Evolutionary conservation across 2,797 vertebrate genomes (phyloP).

Genomic region (Chaetodon trifasciatus): DNA sequence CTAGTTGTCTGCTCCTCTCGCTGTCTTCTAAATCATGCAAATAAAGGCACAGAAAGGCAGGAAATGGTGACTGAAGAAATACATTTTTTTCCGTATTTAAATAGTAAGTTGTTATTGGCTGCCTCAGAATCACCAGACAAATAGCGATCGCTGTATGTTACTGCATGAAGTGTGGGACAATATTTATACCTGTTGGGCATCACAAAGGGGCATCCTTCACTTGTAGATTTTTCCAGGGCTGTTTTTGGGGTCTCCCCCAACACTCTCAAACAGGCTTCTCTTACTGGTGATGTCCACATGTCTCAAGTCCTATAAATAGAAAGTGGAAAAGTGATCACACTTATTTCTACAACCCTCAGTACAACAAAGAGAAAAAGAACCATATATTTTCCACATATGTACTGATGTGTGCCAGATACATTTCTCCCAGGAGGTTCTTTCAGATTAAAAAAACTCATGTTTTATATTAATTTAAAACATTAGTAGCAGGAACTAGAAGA

Average conservation of each 20-base stretch:
- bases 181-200: conserved; percentile 18
- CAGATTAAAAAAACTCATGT: background rate
- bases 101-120: background rate
- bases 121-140: background rate
- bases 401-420: background rate
- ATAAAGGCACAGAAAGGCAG: conserved; percentile 5
- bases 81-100: background rate
- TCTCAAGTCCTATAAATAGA: conserved; percentile 78
- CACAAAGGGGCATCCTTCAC: conserved; percentile 35
- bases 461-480: background rate
- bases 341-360: background rate
- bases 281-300: conserved; percentile 83
- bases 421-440: background rate
- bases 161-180: background rate
- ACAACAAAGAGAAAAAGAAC: background rate
- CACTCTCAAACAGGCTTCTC: conserved; percentile 83
- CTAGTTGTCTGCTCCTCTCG: background rate
- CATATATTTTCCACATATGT: too few species aligned
- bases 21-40: conserved; percentile 15
- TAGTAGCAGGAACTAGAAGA: background rate
- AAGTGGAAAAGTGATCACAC: background rate
- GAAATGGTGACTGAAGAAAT: background rate
- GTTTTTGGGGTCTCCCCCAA: conserved; percentile 50
- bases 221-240: conserved; percentile 57
- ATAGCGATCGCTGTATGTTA: background rate